Conservation (phyloP, 1,140 invertebrate genomes). For the Neoseiulus cucumeris region DNA sequence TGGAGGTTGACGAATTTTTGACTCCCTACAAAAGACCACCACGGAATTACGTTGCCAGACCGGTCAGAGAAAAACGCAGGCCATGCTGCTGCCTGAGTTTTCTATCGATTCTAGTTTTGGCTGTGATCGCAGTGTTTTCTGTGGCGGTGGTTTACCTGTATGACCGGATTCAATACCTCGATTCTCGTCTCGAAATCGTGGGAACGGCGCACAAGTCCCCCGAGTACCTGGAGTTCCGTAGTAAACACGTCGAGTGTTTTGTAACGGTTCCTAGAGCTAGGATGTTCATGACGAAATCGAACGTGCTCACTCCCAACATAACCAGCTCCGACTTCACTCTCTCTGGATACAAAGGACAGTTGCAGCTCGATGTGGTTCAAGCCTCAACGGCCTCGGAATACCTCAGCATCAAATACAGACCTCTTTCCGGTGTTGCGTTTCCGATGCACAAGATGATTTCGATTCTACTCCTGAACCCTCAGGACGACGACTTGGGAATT, state of each 20-base stretch:
- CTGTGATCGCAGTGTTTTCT: too few species aligned
- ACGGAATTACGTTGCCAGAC: too few species aligned
- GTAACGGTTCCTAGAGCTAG: neutral
- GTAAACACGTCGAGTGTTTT: constrained; percentile 2
- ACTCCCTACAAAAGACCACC: neutral
- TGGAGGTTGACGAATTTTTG: constrained; percentile 1
- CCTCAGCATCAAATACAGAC: neutral
- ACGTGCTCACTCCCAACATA: neutral
- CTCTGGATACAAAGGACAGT: neutral
- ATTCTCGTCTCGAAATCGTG: neutral
- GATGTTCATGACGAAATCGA: neutral
- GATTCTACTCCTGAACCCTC: neutral
- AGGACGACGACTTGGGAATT: neutral
- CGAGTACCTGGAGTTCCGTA: neutral
- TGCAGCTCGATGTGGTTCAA: neutral
- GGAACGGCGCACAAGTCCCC: neutral
- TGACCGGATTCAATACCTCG: neutral
- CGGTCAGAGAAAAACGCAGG: too few species aligned
- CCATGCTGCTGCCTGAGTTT: neutral
- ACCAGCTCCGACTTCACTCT: neutral
- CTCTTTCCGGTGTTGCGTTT: neutral
- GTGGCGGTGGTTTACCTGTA: too few species aligned
- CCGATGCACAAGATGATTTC: constrained; percentile 6
- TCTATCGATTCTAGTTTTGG: neutral
- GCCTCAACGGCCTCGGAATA: neutral